A percentile compares a stretch with the other conserved stretches of the same genome.
Evolutionary conservation across 2,113 vertebrate genomes (phyloP).

Genomic region (Uria lomvia): DNA sequence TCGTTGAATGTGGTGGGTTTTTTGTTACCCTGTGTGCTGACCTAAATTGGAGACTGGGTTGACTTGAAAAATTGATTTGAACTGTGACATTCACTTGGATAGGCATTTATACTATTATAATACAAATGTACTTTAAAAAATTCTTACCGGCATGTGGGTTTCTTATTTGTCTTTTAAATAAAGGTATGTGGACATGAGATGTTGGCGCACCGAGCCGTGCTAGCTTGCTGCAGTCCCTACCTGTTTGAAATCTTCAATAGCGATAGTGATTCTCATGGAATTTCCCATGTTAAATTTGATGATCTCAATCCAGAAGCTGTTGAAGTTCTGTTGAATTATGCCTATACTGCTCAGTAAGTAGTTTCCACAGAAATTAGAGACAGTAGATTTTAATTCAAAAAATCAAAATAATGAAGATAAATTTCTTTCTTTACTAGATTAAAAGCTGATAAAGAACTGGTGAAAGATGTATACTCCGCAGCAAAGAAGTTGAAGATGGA

Average conservation of each 20-base stretch:
- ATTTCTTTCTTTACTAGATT: constrained; percentile 74
- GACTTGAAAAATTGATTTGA: neutral
- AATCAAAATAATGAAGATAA: neutral
- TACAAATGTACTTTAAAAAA: neutral
- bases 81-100: neutral
- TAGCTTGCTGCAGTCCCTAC: constrained; percentile 98
- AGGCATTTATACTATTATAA: neutral
- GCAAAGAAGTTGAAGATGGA: constrained; percentile 98
- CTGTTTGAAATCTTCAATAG: constrained; percentile 98
- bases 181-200: constrained; percentile 97
- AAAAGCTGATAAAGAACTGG: constrained; percentile 95
- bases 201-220: constrained; percentile 93
- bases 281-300: constrained; percentile 97
- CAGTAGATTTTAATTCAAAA: neutral
- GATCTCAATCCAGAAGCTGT: constrained; percentile 96
- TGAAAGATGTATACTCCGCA: constrained; percentile 97
- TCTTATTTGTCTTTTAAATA: neutral
- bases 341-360: constrained; percentile 98
- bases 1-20: rapidly evolving
- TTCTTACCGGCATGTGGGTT: neutral
- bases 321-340: constrained; percentile 95
- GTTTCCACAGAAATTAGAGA: neutral
- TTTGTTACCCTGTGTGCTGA: neutral
- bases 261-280: constrained; percentile 88
- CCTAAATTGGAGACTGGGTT: neutral